Evolutionary conservation across 2,888 invertebrate species (phyloP).

Genomic region (Rotaria macrura): DNA sequence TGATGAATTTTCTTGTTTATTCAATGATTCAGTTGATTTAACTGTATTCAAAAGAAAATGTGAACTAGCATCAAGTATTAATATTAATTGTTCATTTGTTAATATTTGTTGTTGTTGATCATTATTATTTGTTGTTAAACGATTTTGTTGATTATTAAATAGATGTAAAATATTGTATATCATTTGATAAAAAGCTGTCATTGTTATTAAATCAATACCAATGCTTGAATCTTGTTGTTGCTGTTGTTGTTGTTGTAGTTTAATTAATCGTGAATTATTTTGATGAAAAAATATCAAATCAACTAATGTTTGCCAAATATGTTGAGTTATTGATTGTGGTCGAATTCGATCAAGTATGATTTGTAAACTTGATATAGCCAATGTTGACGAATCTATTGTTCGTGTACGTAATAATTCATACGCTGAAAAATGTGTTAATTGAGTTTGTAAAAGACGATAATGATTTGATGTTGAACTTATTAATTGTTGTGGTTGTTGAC

Average conservation of each 20-base stretch:
- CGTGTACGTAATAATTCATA: constrained; percentile 13
- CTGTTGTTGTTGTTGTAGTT: not conserved
- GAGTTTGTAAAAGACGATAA: not conserved
- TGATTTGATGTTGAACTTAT: not conserved
- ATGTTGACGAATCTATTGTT: not conserved
- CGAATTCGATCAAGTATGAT: not conserved
- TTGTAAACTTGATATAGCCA: not conserved
- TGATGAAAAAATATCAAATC: not conserved
- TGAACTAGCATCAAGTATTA: not conserved
- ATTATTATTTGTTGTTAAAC: not conserved
- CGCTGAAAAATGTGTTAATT: not conserved
- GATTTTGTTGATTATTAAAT: not conserved
- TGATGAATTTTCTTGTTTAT: not conserved
- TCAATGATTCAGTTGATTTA: constrained; percentile 15
- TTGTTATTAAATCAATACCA: not conserved
- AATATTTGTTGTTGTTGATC: not conserved
- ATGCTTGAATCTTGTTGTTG: not conserved
- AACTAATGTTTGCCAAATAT: constrained; percentile 20
- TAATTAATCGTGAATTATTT: not conserved
- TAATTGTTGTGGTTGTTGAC: not conserved
- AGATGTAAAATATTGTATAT: not conserved
- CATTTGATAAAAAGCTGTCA: constrained; percentile 14
- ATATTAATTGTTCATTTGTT: not conserved
- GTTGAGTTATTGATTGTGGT: not conserved
- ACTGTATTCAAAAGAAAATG: constrained; percentile 12